Evolutionary conservation across 2,888 invertebrate species (phyloP).

Genomic region (Agrotis ipsilon): DNA sequence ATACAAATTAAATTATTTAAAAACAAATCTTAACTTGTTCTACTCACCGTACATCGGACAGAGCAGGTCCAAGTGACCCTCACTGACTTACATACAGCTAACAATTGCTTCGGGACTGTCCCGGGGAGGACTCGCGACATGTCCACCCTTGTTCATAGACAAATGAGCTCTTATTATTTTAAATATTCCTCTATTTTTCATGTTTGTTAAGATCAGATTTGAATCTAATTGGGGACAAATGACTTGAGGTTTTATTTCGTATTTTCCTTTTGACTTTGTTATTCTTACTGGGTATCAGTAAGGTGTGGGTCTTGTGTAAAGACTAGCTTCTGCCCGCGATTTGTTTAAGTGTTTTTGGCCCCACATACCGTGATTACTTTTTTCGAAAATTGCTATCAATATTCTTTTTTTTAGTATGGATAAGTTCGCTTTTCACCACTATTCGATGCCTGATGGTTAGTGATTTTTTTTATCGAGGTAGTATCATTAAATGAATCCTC

Average conservation of each 20-base stretch:
- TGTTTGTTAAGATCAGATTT: constrained; percentile 9
- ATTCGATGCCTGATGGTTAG: too few relatives aligned
- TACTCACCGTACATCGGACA: constrained; percentile 71
- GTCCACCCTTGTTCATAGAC: constrained; percentile 52
- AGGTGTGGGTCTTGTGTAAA: too few relatives aligned
- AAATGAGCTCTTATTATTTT: constrained; percentile 53
- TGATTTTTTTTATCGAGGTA: too few relatives aligned
- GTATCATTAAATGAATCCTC: too few relatives aligned
- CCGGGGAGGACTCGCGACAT: constrained; percentile 61
- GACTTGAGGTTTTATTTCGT: background rate
- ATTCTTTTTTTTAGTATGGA: too few relatives aligned
- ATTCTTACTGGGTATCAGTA: too few relatives aligned
- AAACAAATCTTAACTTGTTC: constrained; percentile 59
- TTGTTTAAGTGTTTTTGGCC: too few relatives aligned
- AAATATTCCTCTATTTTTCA: constrained; percentile 32
- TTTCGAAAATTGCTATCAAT: too few relatives aligned
- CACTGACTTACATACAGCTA: constrained; percentile 59
- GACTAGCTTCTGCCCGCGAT: too few relatives aligned
- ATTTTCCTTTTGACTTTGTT: background rate
- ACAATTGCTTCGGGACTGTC: constrained; percentile 67
- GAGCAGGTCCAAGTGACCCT: constrained; percentile 66
- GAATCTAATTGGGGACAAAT: background rate
- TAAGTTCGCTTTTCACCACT: too few relatives aligned
- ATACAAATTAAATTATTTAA: background rate
- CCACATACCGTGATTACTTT: too few relatives aligned